Percentiles rank a stretch among this genome's conserved stretches.
phyloP scores from a whole-genome alignment of 2,888 invertebrate genomes.

The Hypercompe scribonia region DNA sequence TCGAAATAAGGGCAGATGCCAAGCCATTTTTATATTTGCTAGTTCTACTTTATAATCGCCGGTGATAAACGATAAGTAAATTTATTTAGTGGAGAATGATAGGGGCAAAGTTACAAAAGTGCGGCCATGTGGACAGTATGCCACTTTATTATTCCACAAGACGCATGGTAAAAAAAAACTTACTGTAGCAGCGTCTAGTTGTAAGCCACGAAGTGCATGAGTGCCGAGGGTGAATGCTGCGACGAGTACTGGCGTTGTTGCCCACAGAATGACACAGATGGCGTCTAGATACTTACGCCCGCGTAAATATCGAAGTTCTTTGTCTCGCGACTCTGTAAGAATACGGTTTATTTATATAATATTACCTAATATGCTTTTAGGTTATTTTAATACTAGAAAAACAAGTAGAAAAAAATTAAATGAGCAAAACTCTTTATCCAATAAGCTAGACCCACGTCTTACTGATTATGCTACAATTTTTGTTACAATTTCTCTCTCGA shows the following conservation, averaged over 20 bases:
- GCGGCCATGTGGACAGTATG: not conserved
- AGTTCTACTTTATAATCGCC: not conserved
- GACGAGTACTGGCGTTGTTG: conserved; percentile 97
- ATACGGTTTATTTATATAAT: not conserved
- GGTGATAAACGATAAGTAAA: too few relatives aligned
- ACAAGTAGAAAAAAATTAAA: not conserved
- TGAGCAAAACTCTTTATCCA: not conserved
- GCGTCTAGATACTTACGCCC: conserved; percentile 98
- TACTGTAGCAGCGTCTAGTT: conserved; percentile 74
- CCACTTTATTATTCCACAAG: not conserved
- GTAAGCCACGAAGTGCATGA: conserved; percentile 91
- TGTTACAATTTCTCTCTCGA: not conserved
- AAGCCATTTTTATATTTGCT: not conserved
- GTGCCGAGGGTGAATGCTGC: conserved; percentile 93
- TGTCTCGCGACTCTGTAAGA: conserved; percentile 87
- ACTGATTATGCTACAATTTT: not conserved
- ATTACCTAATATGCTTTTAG: not conserved
- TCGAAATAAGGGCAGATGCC: not conserved
- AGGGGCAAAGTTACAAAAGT: not conserved
- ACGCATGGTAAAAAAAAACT: not conserved
- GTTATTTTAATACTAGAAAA: not conserved
- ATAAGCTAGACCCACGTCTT: not conserved
- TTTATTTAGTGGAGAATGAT: not conserved
- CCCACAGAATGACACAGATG: conserved; percentile 99
- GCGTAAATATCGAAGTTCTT: conserved; percentile 92